Evolutionary conservation across 2,113 vertebrate species (phyloP).

Genomic region (Myrmecobius fasciatus): DNA sequence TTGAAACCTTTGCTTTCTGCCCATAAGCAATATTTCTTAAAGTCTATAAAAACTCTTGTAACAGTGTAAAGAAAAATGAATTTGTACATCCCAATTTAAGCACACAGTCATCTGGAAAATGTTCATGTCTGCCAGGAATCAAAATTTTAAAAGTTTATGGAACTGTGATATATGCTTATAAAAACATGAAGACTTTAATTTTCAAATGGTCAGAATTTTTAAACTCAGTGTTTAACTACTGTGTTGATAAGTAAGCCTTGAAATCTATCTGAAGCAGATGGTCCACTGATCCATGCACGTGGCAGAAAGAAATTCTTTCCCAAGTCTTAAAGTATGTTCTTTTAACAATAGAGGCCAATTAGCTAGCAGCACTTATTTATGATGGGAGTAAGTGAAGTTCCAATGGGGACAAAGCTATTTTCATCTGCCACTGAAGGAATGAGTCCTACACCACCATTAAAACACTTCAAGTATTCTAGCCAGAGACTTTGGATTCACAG

Average conservation of each 20-base stretch:
- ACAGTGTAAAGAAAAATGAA: slow-evolving; percentile 39
- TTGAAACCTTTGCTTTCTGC: slow-evolving; percentile 89
- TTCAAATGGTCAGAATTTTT: slow-evolving; percentile 15
- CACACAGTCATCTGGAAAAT: slow-evolving; percentile 45
- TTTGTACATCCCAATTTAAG: slow-evolving; percentile 59
- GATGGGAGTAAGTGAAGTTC: neutral
- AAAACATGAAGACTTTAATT: slow-evolving; percentile 9
- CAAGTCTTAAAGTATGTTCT: slow-evolving; percentile 22
- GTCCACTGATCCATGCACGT: neutral
- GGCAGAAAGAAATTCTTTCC: slow-evolving; percentile 21
- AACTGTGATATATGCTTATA: slow-evolving; percentile 51
- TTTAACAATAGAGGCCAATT: neutral
- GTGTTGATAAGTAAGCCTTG: slow-evolving; percentile 50
- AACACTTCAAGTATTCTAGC: neutral
- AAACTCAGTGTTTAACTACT: neutral
- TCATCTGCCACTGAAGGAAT: neutral
- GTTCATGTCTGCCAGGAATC: slow-evolving; percentile 54
- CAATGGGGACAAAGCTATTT: neutral
- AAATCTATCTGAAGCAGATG: slow-evolving; percentile 57
- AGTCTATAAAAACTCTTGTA: slow-evolving; percentile 69
- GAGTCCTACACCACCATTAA: neutral
- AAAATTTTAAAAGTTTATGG: slow-evolving; percentile 49
- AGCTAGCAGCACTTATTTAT: neutral
- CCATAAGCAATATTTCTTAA: slow-evolving; percentile 82
- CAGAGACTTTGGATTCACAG: neutral